A percentile compares a stretch with the other conserved stretches of the same genome.
Conservation (phyloP, 2,113 vertebrate species). For the Lasiurus cinereus region DNA sequence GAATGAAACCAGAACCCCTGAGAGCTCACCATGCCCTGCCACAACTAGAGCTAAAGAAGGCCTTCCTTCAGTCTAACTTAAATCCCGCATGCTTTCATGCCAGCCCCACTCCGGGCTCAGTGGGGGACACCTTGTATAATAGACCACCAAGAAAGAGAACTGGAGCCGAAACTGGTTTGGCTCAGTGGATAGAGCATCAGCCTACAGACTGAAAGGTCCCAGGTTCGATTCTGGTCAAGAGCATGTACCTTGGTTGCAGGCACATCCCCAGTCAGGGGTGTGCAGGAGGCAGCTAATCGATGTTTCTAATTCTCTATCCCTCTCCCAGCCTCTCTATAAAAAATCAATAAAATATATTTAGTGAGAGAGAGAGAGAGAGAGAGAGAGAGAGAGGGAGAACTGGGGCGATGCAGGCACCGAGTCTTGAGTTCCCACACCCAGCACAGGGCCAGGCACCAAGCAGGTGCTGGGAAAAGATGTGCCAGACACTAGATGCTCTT, state of each 20-base stretch:
- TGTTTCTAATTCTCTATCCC: too few species aligned
- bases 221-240: too few species aligned
- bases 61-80: not conserved
- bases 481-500: not conserved
- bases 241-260: too few species aligned
- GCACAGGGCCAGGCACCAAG: not conserved
- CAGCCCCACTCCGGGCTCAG: not conserved
- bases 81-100: not conserved
- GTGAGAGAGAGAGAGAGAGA: too few species aligned
- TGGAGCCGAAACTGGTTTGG: not conserved
- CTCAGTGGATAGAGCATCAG: too few species aligned
- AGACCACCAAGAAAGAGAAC: not conserved
- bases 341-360: too few species aligned
- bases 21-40: not conserved
- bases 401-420: not conserved
- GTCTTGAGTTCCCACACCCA: not conserved
- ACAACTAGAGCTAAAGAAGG: not conserved
- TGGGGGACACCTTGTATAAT: not conserved
- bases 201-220: too few species aligned
- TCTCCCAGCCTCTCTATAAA: too few species aligned
- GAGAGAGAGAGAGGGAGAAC: not conserved
- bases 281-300: too few species aligned
- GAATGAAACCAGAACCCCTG: not conserved
- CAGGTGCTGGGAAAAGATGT: not conserved
- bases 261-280: too few species aligned